phyloP scores from a whole-genome alignment of 2,888 invertebrate genomes.

The Phymatocera aterrima region DNA sequence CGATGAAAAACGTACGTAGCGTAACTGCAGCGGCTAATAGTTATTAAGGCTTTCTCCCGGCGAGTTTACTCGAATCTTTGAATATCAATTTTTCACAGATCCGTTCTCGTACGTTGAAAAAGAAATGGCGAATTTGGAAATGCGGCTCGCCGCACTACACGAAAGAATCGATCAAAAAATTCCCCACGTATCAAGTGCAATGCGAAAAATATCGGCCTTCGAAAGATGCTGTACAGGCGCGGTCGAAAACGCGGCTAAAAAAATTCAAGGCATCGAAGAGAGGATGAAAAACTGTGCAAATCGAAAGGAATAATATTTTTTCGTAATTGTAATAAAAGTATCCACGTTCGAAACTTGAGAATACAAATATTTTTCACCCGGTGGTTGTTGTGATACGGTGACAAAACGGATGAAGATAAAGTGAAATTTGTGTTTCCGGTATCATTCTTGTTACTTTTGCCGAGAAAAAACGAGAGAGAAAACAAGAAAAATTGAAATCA shows the following conservation, averaged over 20 bases:
- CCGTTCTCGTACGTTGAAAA: background rate
- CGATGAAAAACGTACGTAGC: background rate
- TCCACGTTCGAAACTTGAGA: too few species aligned
- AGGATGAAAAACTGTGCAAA: background rate
- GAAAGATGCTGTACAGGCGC: conserved; percentile 21
- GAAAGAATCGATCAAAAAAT: background rate
- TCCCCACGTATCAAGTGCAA: background rate
- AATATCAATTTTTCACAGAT: background rate
- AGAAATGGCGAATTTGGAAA: background rate
- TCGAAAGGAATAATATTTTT: too few species aligned
- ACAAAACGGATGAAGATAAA: background rate
- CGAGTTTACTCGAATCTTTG: too few species aligned
- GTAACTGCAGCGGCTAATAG: background rate
- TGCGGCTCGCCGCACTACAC: background rate
- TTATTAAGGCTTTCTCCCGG: too few species aligned
- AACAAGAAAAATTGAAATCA: background rate
- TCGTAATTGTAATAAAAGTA: too few species aligned
- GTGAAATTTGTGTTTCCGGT: background rate
- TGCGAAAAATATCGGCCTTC: background rate
- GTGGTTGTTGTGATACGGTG: too few species aligned
- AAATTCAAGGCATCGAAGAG: conserved; percentile 8
- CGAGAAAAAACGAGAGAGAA: background rate
- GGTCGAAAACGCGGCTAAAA: conserved; percentile 18
- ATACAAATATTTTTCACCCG: too few species aligned
- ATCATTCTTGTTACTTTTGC: background rate